phyloP scores from a whole-genome alignment of 2,888 invertebrate species.

The Pseudanteris insignis region DNA sequence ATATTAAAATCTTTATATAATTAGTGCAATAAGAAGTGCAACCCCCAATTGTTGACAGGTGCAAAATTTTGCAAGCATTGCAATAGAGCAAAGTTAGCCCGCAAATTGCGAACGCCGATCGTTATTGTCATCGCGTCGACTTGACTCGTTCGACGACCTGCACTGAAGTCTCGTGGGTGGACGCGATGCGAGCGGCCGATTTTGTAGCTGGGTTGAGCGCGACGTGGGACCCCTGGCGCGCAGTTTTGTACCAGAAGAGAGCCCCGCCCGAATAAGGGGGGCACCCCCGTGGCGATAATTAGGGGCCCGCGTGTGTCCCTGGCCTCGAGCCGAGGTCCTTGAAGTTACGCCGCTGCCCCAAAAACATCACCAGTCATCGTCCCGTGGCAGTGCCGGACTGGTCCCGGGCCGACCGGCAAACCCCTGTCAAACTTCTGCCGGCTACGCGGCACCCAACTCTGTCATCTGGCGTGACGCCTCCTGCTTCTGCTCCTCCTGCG shows the following conservation, averaged over 20 bases:
- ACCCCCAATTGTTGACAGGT: too few relatives aligned
- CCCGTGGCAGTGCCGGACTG: background rate
- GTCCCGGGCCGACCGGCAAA: constrained; percentile 6
- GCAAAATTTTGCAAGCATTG: too few relatives aligned
- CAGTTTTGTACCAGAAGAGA: constrained; percentile 64
- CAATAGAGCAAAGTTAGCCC: too few relatives aligned
- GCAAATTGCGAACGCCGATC: constrained; percentile 1
- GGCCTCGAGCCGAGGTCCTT: constrained; percentile 61
- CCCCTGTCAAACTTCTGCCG: constrained; percentile 30
- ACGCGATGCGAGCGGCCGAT: constrained; percentile 45
- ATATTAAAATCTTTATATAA: too few relatives aligned
- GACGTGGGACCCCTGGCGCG: constrained; percentile 60
- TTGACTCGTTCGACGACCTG: constrained; percentile 23
- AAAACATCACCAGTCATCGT: constrained; percentile 50
- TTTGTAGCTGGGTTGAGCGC: constrained; percentile 48
- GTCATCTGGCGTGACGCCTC: constrained; percentile 44
- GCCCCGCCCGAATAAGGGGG: constrained; percentile 59
- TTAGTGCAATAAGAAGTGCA: too few relatives aligned
- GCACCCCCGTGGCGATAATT: constrained; percentile 66
- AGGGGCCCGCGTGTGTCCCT: constrained; percentile 66
- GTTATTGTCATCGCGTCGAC: constrained; percentile 24
- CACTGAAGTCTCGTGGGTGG: constrained; percentile 40
- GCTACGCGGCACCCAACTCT: too few relatives aligned
- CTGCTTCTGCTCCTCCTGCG: constrained; percentile 21
- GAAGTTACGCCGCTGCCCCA: constrained; percentile 62